Conservation (phyloP, 2,113 vertebrate genomes). For the Camelus dromedarius region DNA sequence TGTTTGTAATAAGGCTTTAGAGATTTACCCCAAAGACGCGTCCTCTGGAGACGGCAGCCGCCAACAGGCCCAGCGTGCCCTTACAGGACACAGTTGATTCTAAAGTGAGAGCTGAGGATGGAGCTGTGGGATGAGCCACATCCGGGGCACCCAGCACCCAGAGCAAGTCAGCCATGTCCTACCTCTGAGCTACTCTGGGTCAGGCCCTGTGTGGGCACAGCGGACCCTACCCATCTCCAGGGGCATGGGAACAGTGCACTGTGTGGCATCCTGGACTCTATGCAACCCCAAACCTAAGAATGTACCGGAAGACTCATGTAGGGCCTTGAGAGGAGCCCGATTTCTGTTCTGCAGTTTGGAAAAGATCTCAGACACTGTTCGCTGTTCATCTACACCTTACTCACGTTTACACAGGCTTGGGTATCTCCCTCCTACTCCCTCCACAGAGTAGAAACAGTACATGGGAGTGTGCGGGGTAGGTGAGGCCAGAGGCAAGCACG, state of each 20-base stretch:
- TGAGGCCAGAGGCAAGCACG: background rate
- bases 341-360: background rate
- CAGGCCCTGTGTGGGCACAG: background rate
- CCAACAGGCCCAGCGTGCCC: background rate
- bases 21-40: background rate
- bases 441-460: background rate
- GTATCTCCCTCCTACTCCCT: background rate
- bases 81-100: background rate
- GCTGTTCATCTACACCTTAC: background rate
- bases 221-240: background rate
- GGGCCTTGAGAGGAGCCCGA: background rate
- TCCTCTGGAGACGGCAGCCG: rapidly evolving
- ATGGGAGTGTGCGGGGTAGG: rapidly evolving
- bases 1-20: background rate
- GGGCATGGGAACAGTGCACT: rapidly evolving
- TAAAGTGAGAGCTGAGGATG: background rate
- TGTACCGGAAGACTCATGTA: background rate
- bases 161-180: background rate
- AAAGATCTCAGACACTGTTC: background rate
- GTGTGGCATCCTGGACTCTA: background rate
- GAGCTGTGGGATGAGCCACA: conserved; percentile 51
- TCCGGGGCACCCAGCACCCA: background rate
- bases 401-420: background rate
- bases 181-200: background rate
- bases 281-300: background rate